Evolutionary conservation across 1,140 invertebrate genomes (phyloP), one percentile per base, ranked within the genome.

Genomic region (Saxidomus purpurata): DNA sequence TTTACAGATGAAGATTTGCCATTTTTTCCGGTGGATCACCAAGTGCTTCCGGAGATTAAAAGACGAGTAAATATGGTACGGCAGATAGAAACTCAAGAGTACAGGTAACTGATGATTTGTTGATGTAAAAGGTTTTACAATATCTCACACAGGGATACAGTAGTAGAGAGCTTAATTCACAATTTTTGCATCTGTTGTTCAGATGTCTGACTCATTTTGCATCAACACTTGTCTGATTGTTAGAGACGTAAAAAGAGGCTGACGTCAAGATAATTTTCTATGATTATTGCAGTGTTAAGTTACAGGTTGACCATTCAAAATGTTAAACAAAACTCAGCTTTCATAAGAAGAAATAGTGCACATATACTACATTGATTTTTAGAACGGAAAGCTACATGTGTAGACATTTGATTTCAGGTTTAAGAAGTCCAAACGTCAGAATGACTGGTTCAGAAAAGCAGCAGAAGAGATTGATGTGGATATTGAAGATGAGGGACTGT

Each of bases 401-500:
- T 15, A 43, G 43, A 43, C 15, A 8, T 4, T 43, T 43, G 43
- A 43, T 77, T 87, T 61, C 52, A 95, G 94, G 86, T 92, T 97
- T 61, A 96, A 97, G 40, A 97, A 98, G 90, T 96, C 96, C 11
- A 97, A 97, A 92, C 97, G 97, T 38, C 96, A 98, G 69, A 97
- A 97, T 89, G 97, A 97, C 59, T 99, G 98, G 98, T 96, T 98
- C 91, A 97, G 97, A 90, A 98, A 98, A 95, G 97, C 97, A 9
- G 97, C 97, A 0, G 96, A 97, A 91, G 98, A 99, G 89, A 98
- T 98, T 97, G 98, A 99, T 95, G 97, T 99, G 85, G 96, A 98
- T 63, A 95, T 99, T 15, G 98, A 98, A 92, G 97, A 98, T 74
- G 96, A 97, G 89, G 96, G 97, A 93, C 92, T 97, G 97, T 97